phyloP scores from a whole-genome alignment of 1,140 invertebrate species.

The Megalopta genalis region DNA sequence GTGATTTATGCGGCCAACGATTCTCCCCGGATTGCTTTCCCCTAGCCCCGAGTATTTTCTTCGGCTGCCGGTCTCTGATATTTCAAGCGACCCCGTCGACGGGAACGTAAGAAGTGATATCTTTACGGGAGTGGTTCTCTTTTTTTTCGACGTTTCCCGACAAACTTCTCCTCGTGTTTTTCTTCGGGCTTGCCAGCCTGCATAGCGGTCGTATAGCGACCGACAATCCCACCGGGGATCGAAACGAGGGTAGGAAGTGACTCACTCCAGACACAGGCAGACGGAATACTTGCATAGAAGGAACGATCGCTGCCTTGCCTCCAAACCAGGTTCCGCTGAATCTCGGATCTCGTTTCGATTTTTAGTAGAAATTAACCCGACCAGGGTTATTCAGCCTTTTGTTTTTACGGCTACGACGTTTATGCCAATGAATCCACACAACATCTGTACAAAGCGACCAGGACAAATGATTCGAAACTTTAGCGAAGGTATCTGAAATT shows the following conservation, averaged over 20 bases:
- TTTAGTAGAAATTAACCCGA: no score
- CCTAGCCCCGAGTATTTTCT: constrained; percentile 47
- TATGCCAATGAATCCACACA: no score
- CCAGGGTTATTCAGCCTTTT: no score
- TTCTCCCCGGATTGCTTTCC: constrained; percentile 41
- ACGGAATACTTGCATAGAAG: constrained; percentile 46
- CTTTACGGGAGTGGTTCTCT: constrained; percentile 47
- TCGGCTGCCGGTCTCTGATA: constrained; percentile 38
- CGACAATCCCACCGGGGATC: constrained; percentile 43
- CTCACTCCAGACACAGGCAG: constrained; percentile 54
- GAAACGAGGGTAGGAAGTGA: constrained; percentile 59
- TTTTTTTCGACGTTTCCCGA: constrained; percentile 35
- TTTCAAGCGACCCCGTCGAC: constrained; percentile 47
- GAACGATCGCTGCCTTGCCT: constrained; percentile 18
- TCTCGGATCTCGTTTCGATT: constrained; percentile 18
- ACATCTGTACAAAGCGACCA: no score
- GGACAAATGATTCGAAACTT: no score
- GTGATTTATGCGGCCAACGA: constrained; percentile 45
- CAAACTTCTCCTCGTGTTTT: constrained; percentile 52
- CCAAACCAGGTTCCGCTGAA: constrained; percentile 44
- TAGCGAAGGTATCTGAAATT: no score
- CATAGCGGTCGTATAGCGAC: constrained; percentile 21
- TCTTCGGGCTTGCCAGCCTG: constrained; percentile 39
- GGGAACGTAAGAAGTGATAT: constrained; percentile 59
- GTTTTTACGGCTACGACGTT: no score